Evolutionary conservation across 2,797 vertebrate genomes (phyloP).

Genomic region (Meriones psammophilus): DNA sequence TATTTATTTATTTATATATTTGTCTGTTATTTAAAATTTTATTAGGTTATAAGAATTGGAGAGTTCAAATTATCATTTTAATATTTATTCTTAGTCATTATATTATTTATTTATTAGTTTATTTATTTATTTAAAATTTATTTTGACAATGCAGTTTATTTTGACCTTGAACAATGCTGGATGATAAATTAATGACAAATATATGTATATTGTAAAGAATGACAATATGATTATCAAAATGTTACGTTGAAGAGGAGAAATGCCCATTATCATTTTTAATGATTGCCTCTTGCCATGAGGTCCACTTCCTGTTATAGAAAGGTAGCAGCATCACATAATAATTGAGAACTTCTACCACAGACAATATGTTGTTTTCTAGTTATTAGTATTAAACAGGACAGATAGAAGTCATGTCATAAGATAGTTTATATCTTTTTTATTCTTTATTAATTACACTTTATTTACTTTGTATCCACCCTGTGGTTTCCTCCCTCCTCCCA

Average conservation of each 20-base stretch:
- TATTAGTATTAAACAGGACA: neutral
- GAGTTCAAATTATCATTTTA: neutral
- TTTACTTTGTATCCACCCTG: too few species aligned
- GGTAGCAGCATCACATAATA: neutral
- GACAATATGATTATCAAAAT: neutral
- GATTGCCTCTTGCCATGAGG: neutral
- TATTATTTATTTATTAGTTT: too few species aligned
- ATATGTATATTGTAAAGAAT: neutral
- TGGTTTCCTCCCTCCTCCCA: too few species aligned
- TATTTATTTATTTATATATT: too few species aligned
- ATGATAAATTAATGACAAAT: neutral
- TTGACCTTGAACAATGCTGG: too few species aligned
- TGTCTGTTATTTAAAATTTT: neutral
- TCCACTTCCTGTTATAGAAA: too few species aligned
- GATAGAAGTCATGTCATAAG: neutral
- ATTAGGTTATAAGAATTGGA: neutral
- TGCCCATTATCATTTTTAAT: neutral
- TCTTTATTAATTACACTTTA: neutral
- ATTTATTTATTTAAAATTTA: too few species aligned
- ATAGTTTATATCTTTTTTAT: neutral
- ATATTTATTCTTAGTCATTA: neutral
- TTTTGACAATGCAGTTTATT: too few species aligned
- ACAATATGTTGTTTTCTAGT: neutral
- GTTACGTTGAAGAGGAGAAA: neutral
- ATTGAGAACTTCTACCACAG: neutral